Evolutionary conservation across 2,797 vertebrate genomes (phyloP).

Genomic region (Sebastes ruberrimus): DNA sequence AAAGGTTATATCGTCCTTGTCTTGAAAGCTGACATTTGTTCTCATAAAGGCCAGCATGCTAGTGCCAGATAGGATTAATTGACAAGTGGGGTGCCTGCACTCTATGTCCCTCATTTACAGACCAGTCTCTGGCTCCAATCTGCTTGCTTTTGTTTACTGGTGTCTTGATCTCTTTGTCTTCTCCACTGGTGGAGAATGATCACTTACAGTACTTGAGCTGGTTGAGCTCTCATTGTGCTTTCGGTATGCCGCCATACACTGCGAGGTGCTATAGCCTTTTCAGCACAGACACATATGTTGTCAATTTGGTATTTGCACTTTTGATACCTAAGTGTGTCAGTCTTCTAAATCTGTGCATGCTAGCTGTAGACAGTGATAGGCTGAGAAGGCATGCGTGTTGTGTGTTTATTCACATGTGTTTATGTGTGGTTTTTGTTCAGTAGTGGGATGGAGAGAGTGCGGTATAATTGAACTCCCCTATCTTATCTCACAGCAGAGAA

Average conservation of each 20-base stretch:
- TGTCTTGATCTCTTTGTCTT: constrained; percentile 23
- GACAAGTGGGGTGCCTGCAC: constrained; percentile 60
- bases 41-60: constrained; percentile 78
- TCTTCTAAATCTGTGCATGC: neutral
- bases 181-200: neutral
- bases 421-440: constrained; percentile 6
- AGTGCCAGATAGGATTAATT: constrained; percentile 80
- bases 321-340: neutral
- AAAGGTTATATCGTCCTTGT: constrained; percentile 82
- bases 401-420: constrained; percentile 8
- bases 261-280: neutral
- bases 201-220: neutral
- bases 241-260: neutral
- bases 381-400: neutral
- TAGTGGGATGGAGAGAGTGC: constrained; percentile 13
- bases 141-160: constrained; percentile 30
- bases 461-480: constrained; percentile 55
- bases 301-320: neutral
- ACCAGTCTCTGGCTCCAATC: constrained; percentile 17
- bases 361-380: constrained; percentile 1
- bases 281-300: neutral
- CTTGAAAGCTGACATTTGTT: constrained; percentile 84
- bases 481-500: constrained; percentile 70
- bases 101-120: constrained; percentile 46
- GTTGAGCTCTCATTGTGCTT: neutral